phyloP scores from a whole-genome alignment of 2,888 invertebrate genomes.

The Ochropleura leucogaster region DNA sequence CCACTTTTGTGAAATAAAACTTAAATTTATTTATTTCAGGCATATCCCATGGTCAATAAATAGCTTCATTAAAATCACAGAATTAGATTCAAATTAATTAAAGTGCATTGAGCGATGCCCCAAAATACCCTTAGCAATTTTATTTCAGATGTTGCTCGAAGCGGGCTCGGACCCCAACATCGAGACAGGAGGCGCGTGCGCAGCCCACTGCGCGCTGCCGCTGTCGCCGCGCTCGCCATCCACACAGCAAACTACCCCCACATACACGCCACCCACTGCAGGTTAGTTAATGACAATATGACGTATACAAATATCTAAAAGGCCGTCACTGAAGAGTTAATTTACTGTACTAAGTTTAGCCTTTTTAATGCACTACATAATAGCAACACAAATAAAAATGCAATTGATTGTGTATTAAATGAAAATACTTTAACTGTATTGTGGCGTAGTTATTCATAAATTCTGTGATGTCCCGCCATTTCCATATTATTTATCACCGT shows the following conservation, averaged over 20 bases:
- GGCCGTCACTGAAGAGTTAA: not conserved
- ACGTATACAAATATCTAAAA: not conserved
- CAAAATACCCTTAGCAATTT: not conserved
- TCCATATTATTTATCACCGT: not conserved
- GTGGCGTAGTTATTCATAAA: not conserved
- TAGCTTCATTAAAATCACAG: too few relatives aligned
- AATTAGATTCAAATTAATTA: too few relatives aligned
- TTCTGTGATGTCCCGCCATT: not conserved
- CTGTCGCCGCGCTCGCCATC: conserved; percentile 82
- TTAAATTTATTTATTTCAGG: too few relatives aligned
- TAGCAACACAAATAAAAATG: not conserved
- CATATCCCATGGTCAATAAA: too few relatives aligned
- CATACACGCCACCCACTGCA: conserved; percentile 85
- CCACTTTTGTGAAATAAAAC: too few relatives aligned
- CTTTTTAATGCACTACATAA: not conserved
- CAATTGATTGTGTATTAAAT: not conserved
- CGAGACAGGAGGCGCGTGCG: conserved; percentile 92
- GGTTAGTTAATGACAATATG: conserved; percentile 75
- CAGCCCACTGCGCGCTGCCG: conserved; percentile 81
- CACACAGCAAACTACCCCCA: conserved; percentile 68
- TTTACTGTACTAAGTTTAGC: not conserved
- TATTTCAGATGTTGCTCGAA: conserved; percentile 92
- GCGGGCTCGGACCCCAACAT: conserved; percentile 95
- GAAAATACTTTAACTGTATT: not conserved
- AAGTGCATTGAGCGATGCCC: not conserved